Conservation (phyloP, 2,113 vertebrate species). For the Ramphastos sulfuratus region DNA sequence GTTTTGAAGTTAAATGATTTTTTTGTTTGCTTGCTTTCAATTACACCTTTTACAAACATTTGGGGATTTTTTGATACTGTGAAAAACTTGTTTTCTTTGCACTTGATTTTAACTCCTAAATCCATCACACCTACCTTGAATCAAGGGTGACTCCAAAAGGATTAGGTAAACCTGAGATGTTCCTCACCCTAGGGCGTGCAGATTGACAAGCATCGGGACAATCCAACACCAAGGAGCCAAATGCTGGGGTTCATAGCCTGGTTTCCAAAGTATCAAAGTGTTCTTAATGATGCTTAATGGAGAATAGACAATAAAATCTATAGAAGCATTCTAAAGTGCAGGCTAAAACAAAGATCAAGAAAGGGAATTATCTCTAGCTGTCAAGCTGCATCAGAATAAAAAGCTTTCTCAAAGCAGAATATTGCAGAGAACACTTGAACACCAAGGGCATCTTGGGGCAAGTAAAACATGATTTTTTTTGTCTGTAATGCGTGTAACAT, state of each 20-base stretch:
- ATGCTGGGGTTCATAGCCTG: background rate
- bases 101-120: background rate
- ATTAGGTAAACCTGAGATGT: background rate
- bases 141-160: background rate
- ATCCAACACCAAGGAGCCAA: background rate
- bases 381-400: background rate
- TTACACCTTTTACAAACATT: background rate
- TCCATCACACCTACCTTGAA: background rate
- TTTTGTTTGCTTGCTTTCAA: background rate
- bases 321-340: background rate
- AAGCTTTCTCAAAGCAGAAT: background rate
- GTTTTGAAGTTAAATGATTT: background rate
- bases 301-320: background rate
- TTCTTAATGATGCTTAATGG: background rate
- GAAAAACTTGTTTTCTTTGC: background rate
- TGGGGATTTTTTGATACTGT: accelerated
- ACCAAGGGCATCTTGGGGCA: background rate
- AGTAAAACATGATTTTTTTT: background rate
- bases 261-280: background rate
- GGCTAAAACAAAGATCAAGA: background rate
- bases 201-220: background rate
- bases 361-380: background rate
- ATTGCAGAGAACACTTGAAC: background rate
- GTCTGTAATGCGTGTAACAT: background rate
- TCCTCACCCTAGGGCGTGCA: background rate